A percentile compares a stretch with the other conserved stretches of the same genome.
phyloP scores from a whole-genome alignment of 2,797 vertebrate genomes.

The Sebastes elongatus region DNA sequence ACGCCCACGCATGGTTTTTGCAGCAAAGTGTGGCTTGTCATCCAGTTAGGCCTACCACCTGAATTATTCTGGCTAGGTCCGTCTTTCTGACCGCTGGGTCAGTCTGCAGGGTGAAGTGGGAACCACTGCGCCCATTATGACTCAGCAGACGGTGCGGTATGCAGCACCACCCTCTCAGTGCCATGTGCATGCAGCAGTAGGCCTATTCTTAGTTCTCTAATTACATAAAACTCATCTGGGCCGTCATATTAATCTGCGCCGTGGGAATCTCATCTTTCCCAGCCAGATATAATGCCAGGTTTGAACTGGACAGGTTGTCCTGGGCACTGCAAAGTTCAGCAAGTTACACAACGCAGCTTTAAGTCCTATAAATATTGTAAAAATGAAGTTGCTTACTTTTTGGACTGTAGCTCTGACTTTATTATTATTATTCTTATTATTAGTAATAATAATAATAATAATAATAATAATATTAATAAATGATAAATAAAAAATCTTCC shows the following conservation, averaged over 20 bases:
- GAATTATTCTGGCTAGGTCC: background rate
- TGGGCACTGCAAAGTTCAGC: background rate
- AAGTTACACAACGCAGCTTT: background rate
- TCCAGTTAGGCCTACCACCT: background rate
- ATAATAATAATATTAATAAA: too few species aligned
- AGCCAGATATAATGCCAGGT: slow-evolving; percentile 31
- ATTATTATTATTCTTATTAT: too few species aligned
- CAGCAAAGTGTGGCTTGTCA: background rate
- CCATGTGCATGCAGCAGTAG: slow-evolving; percentile 30
- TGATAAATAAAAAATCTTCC: too few species aligned
- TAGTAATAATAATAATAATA: too few species aligned
- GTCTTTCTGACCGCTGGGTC: slow-evolving; percentile 22
- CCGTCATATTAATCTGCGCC: slow-evolving; percentile 34
- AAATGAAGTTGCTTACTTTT: background rate
- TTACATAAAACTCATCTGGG: slow-evolving; percentile 48
- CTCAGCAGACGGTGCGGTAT: slow-evolving; percentile 56
- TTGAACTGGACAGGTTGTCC: slow-evolving; percentile 35
- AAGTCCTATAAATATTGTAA: background rate
- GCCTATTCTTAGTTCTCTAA: slow-evolving; percentile 47
- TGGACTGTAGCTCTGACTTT: background rate
- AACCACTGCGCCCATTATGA: slow-evolving; percentile 54
- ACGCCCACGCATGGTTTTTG: background rate
- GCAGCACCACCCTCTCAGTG: slow-evolving; percentile 32
- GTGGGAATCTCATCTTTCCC: slow-evolving; percentile 69
- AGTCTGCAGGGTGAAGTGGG: slow-evolving; percentile 17